A percentile compares a stretch with the other conserved stretches of the same genome.
These are phyloP conservation scores for Rhynchonycteris naso DNA, from an alignment of 2,797 vertebrate species.

Conservation along the genomic window DNA sequence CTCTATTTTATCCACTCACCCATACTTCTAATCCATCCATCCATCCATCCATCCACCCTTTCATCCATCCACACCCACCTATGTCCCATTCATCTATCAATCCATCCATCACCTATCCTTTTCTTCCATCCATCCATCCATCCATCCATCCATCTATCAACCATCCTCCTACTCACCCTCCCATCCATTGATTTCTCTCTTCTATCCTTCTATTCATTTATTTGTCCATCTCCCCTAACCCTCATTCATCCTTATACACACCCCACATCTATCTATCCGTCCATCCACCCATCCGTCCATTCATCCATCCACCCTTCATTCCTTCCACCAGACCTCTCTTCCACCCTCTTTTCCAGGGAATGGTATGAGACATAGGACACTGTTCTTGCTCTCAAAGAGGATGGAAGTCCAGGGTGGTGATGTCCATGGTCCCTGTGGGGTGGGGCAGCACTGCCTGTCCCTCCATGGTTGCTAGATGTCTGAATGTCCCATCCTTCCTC, in stretches of 20 bases:
- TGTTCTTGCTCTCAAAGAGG: background rate
- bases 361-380: background rate
- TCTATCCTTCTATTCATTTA: background rate
- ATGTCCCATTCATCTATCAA: too few species aligned
- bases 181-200: too few species aligned
- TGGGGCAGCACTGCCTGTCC: background rate
- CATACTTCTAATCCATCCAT: too few species aligned
- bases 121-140: background rate
- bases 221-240: background rate
- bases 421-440: accelerated
- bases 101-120: background rate
- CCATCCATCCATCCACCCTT: background rate
- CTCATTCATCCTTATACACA: too few species aligned
- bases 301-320: background rate
- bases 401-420: background rate
- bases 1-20: too few species aligned
- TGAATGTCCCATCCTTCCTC: too few species aligned
- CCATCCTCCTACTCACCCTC: accelerated
- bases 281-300: background rate
- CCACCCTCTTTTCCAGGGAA: background rate
- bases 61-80: too few species aligned
- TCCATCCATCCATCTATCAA: background rate
- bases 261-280: background rate
- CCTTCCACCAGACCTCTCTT: background rate
- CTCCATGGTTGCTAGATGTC: accelerated